These are phyloP conservation scores for Macroramphosus scolopax DNA, from an alignment of 2,797 vertebrate species.

Conservation along the genomic window DNA sequence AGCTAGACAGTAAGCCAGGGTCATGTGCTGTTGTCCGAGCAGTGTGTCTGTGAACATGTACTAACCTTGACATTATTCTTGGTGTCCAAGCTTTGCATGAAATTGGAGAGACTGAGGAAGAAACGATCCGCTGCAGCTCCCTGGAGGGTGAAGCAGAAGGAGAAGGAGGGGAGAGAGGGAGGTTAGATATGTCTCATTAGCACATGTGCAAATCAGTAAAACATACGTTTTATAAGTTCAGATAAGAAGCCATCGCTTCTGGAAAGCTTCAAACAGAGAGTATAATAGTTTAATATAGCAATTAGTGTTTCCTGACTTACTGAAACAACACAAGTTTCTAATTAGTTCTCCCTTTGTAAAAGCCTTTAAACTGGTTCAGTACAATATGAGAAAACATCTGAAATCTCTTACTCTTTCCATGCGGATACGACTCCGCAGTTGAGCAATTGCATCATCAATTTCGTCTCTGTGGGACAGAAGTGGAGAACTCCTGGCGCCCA, in stretches of 20 bases:
- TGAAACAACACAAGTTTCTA: neutral
- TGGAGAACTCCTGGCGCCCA: constrained; percentile 86
- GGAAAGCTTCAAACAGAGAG: too few relatives aligned
- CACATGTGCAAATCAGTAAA: too few relatives aligned
- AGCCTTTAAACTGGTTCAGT: neutral
- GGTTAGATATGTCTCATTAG: neutral
- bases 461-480: constrained; percentile 80
- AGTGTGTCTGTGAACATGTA: neutral
- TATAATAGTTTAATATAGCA: too few relatives aligned
- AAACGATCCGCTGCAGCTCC: constrained; percentile 91
- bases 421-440: constrained; percentile 85
- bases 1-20: too few relatives aligned
- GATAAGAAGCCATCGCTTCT: too few relatives aligned
- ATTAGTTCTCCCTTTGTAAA: too few relatives aligned
- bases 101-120: constrained; percentile 85
- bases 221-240: too few relatives aligned
- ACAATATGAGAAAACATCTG: neutral
- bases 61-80: constrained; percentile 95
- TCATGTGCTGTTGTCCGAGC: too few relatives aligned
- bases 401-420: constrained; percentile 80
- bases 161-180: constrained; percentile 1
- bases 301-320: neutral
- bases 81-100: constrained; percentile 90
- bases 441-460: constrained; percentile 82
- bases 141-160: constrained; percentile 61